Base-by-base conservation (phyloP, 2,113 vertebrate genomes). In the Gila orcuttii region DNA sequence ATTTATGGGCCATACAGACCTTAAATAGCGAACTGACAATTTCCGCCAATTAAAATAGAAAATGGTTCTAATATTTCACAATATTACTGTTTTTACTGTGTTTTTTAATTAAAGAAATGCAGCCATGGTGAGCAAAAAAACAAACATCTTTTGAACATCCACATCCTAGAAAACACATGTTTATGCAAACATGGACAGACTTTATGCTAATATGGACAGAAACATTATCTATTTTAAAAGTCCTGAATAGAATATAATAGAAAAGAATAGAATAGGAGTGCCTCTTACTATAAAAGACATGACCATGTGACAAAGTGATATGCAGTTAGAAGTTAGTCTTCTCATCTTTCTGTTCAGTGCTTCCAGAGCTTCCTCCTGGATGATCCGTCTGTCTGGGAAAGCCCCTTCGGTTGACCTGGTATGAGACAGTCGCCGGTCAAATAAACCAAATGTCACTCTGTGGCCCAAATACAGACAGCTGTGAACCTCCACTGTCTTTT, bases 381-480 rank as follows among this genome's bases (percentile, higher is more conserved):
- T 50, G 6, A 47, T 45, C 47, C 21, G 76, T 45, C 31, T 52
- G 12, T 45, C 23, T 31, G 83, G 78, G 10, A 57, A 28, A 3
- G 73, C 33, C 45, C n/a, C 0, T 66, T 45, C 19, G 19, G 77
- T 79, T 23, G 77, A 74, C 12, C 77, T 62, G 42, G 80, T 36
- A 19, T 19, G 33, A 59, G 52, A 28, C 45, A 11, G 31, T 21
- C 6, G 19, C 8, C 28, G 7, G 5, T 42, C 50, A 10, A 64
- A 21, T 9, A 33, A 17, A 59, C 31, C 23, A 77, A 79, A 77
- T 77, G 47, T 68, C 71, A 76, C 78, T 82, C 71, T 75, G 25
- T 10, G 71, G 87, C 36, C 87, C 71, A 66, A 82, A 88, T 28
- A 85, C 79, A 15, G 33, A 76, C 60, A 62, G 76, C 78, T 60